A percentile compares a stretch with the other conserved stretches of the same genome.
These are phyloP conservation scores for Lucifuga dentata DNA, from an alignment of 2,113 vertebrate species.

Conservation along the genomic window DNA sequence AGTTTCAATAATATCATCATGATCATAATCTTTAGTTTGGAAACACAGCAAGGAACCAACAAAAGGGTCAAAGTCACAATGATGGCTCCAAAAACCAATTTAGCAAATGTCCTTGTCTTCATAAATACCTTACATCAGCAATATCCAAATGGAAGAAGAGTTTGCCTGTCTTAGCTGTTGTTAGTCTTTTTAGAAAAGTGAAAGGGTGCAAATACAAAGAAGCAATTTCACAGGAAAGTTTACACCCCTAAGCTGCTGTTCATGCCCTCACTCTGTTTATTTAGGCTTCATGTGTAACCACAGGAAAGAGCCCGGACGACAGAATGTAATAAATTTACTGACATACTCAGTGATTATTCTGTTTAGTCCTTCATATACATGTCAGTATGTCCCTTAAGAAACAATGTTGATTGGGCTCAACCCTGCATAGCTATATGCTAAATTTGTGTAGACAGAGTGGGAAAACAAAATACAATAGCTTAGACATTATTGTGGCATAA, in stretches of 20 bases:
- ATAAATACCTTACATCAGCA: no score
- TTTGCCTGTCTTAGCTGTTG: no score
- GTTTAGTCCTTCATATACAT: no score
- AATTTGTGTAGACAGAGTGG: not conserved
- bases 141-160: no score
- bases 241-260: not conserved
- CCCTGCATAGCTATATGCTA: no score
- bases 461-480: no score
- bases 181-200: not conserved
- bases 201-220: not conserved
- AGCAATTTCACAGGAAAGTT: not conserved
- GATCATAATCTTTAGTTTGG: not conserved
- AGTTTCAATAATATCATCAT: no score
- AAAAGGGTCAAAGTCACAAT: not conserved
- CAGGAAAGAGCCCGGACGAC: slow-evolving; percentile 5
- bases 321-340: slow-evolving; percentile 1
- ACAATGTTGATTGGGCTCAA: no score
- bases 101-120: not conserved
- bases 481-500: no score
- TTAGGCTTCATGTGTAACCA: not conserved
- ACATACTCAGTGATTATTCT: not conserved
- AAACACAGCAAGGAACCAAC: not conserved
- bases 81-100: not conserved
- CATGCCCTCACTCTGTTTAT: not conserved
- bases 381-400: no score